Evolutionary conservation across 1,140 invertebrate genomes (phyloP), one percentile per base, ranked within the genome.

Genomic region (Neodiprion lecontei): DNA sequence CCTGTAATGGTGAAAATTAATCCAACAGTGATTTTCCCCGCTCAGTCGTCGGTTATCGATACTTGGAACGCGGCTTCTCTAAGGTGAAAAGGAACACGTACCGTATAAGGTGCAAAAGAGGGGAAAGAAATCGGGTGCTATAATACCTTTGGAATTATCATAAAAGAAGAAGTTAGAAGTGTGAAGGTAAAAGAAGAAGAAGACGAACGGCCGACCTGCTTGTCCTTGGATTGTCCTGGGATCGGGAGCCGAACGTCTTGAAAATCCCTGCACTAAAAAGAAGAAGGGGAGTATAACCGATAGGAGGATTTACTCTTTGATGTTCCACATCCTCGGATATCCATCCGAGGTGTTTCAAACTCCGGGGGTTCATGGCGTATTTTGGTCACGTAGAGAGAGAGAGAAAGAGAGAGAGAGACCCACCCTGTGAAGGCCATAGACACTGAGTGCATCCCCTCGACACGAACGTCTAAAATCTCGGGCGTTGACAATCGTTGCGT

Each of bases 261-360:
- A 61, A 17, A 61, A 61, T 61, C 53, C 53, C 53, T 14, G n/a
- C 28, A 40, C 53, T 17, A 17, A 61, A 61, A 61, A 61, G 53
- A 61, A 61, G 8, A 61, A 17, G 28, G 5, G 53, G 53, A 61
- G 11, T 14, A 61, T 61, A 61, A 61, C 53, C 53, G 53, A 61
- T 61, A 17, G 53, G 11, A 61, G 53, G 53, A 61, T 61, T 61
- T 61, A 17, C 53, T 7, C 53, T 61, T 61, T 61, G 53, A 61
- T 61, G 53, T 61, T 17, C 11, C 53, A 61, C 53, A 61, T 61
- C n/a, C 53, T 61, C 53, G 53, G 53, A 61, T 61, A 61, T 61
- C 53, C 53, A 61, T 61, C 53, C 53, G 11, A 12, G 8, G 53
- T 61, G 53, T 61, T 61, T 61, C 53, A 61, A 61, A 61, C 53